Base-by-base conservation (phyloP, 2,888 invertebrate genomes). In the Romanomermis culicivorax region DNA sequence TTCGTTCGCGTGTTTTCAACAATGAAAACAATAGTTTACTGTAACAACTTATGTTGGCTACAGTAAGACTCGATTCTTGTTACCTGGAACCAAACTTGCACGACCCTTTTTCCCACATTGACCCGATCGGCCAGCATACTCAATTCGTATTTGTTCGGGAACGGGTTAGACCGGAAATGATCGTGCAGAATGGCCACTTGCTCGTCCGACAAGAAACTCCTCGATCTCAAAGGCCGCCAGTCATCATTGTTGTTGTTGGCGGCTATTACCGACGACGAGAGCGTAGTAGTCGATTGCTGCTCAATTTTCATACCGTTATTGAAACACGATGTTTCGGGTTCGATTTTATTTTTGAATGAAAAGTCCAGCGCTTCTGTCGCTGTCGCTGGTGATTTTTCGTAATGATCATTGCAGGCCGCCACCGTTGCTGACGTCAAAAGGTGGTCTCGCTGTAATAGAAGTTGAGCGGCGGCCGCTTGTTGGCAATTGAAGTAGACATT, bases 111-210 rank as follows among this genome's bases (percentile, higher is more conserved):
- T 55, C 81, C 73, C 61, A 78, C 77, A 54, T 76, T 75, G 53
- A 79, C 76, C 63, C 76, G 74, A 58, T 82, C 79, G 1, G 89
- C 89, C 63, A 97, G 85, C 68, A 82, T 79, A 53, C 82, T 81
- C 63, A 95, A 80, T 68, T 93, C 93, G 62, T 88, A 88, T 51
- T 89, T 81, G 66, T 86, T 86, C 1, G 97, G 95, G 58, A 89
- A 78, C 7, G 89, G 83, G 72, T 97, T 93, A 24, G 80, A 71
- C 52, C 82, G 77, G 70, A 91, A 97, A 68, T 87, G 84, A 58
- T 83, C 80, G 68, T 86, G 86, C 53, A 97, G 76, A 55, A 87
- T 78, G 47, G 80, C 78, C 65, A 91, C 79, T 69, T 95, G 93
- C 67, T 88, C 87, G 65, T 93, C 93, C 47, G 84, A 86, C 59